phyloP scores from a whole-genome alignment of 2,888 invertebrate genomes.

The Unio delphinus region DNA sequence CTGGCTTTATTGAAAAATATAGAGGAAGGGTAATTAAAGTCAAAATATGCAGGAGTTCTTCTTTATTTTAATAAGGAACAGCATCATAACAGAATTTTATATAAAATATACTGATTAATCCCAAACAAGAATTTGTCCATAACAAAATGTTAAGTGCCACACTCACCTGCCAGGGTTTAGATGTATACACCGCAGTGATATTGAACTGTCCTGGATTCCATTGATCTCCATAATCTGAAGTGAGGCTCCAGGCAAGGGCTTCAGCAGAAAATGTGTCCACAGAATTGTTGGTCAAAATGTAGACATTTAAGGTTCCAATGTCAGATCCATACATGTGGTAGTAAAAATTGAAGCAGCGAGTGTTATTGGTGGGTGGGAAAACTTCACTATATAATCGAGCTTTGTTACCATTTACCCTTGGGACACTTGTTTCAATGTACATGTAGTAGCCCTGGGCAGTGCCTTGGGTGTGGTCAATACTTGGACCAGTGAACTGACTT shows the following conservation, averaged over 20 bases:
- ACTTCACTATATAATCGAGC: slow-evolving; percentile 44
- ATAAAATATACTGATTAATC: too few relatives aligned
- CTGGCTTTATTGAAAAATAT: too few relatives aligned
- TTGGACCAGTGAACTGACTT: slow-evolving; percentile 62
- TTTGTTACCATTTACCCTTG: slow-evolving; percentile 40
- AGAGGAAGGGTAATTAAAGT: background rate
- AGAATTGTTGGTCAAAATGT: slow-evolving; percentile 45
- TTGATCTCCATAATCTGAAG: slow-evolving; percentile 44
- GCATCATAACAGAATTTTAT: too few relatives aligned
- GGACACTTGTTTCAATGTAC: slow-evolving; percentile 44
- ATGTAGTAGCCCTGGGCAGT: slow-evolving; percentile 56
- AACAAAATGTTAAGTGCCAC: background rate
- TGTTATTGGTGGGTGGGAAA: slow-evolving; percentile 31
- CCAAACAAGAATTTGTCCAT: too few relatives aligned
- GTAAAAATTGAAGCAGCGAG: slow-evolving; percentile 49
- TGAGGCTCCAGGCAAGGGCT: slow-evolving; percentile 48
- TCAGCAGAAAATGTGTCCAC: slow-evolving; percentile 38
- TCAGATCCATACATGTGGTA: slow-evolving; percentile 58
- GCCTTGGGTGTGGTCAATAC: slow-evolving; percentile 47
- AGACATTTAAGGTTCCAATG: slow-evolving; percentile 48
- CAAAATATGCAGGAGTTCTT: background rate
- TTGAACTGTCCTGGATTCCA: slow-evolving; percentile 60
- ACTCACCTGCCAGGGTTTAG: slow-evolving; percentile 51
- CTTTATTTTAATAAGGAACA: background rate
- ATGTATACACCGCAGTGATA: slow-evolving; percentile 47